These are phyloP conservation scores for Conchocele bisecta DNA, from an alignment of 2,888 invertebrate species.

Conservation along the genomic window DNA sequence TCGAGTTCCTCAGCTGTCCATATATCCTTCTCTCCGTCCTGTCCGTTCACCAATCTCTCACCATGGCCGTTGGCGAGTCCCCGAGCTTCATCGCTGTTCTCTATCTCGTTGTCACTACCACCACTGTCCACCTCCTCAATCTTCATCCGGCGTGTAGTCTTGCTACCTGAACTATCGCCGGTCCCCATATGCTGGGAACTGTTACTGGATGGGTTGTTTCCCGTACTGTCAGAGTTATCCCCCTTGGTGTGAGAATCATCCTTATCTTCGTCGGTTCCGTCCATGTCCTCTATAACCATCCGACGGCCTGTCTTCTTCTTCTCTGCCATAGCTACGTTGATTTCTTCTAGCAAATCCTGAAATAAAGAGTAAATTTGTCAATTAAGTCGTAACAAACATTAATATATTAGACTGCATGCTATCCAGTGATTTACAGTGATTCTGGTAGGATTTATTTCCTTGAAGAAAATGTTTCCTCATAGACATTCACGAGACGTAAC, in stretches of 20 bases:
- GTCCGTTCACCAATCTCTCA: not conserved
- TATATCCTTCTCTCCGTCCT: slow-evolving; percentile 31
- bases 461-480: no score
- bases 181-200: not conserved
- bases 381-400: no score
- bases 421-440: no score
- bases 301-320: slow-evolving; percentile 75
- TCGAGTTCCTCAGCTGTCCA: slow-evolving; percentile 44
- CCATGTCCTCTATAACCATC: slow-evolving; percentile 80
- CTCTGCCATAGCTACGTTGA: slow-evolving; percentile 64
- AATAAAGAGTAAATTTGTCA: not conserved
- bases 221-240: not conserved
- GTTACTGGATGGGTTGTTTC: not conserved
- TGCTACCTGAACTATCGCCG: slow-evolving; percentile 6
- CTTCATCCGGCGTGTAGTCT: slow-evolving; percentile 36
- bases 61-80: slow-evolving; percentile 4
- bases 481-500: no score
- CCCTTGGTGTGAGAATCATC: not conserved
- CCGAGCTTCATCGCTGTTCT: not conserved
- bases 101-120: slow-evolving; percentile 30
- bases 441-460: no score
- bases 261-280: slow-evolving; percentile 64
- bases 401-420: no score
- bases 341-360: slow-evolving; percentile 72
- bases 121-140: slow-evolving; percentile 59